Evolutionary conservation across 1,140 invertebrate genomes (phyloP).

Genomic region (Macrostomum lignano): DNA sequence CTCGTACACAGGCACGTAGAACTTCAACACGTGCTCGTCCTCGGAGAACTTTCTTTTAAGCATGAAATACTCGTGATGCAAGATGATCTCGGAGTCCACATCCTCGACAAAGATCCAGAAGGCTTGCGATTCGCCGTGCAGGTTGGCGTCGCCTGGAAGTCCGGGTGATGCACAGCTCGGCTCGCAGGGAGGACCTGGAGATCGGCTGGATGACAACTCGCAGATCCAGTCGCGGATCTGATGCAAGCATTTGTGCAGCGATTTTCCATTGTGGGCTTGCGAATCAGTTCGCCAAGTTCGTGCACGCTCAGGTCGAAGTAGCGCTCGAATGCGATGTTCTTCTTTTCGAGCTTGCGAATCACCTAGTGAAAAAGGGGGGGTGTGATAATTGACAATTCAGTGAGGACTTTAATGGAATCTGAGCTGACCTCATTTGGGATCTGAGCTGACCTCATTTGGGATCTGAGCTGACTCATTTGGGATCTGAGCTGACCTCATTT

Average conservation of each 20-base stretch:
- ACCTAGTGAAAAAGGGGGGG: too few species aligned
- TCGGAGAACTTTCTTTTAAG: constrained; percentile 69
- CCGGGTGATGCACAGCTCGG: constrained; percentile 94
- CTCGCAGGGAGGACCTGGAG: constrained; percentile 62
- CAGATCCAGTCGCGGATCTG: constrained; percentile 80
- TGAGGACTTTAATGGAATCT: too few species aligned
- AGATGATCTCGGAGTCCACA: constrained; percentile 63
- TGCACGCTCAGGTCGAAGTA: constrained; percentile 80
- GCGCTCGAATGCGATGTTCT: constrained; percentile 36
- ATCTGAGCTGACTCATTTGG: too few species aligned
- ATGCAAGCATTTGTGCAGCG: constrained; percentile 84
- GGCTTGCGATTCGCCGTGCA: constrained; percentile 33
- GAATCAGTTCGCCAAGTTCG: constrained; percentile 82
- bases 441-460: too few species aligned
- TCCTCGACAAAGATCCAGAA: constrained; percentile 98
- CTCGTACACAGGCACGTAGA: constrained; percentile 92
- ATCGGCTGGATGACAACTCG: constrained; percentile 89
- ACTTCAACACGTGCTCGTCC: constrained; percentile 84
- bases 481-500: too few species aligned
- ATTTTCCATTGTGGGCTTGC: constrained; percentile 78
- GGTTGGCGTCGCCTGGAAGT: constrained; percentile 92
- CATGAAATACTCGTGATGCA: constrained; percentile 91
- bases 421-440: too few species aligned
- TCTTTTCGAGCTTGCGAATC: constrained; percentile 90
- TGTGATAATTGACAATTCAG: too few species aligned